phyloP scores from a whole-genome alignment of 2,797 vertebrate species.

The Malacoraja senta region DNA sequence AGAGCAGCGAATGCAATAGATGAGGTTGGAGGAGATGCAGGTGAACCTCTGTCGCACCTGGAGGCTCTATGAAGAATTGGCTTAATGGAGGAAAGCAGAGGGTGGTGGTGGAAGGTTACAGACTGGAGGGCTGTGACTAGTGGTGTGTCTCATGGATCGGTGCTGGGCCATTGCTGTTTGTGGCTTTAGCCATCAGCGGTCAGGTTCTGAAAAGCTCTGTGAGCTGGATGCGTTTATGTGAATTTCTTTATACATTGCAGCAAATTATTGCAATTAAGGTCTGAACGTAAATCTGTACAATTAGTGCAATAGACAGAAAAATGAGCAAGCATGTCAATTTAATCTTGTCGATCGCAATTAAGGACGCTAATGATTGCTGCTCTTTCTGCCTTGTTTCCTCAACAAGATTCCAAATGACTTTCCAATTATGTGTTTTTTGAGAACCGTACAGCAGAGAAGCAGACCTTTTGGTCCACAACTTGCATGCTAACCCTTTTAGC shows the following conservation, averaged over 20 bases:
- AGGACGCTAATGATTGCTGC: not conserved
- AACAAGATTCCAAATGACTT: not conserved
- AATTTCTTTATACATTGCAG: not conserved
- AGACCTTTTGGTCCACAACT: too few species aligned
- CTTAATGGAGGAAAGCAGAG: too few species aligned
- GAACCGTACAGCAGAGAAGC: too few species aligned
- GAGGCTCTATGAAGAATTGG: too few species aligned
- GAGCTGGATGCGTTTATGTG: not conserved
- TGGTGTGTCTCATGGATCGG: too few species aligned
- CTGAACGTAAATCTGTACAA: not conserved
- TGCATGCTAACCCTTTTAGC: too few species aligned
- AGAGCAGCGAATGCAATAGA: too few species aligned
- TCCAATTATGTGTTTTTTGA: not conserved
- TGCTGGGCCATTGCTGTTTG: too few species aligned
- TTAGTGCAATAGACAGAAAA: constrained; percentile 22
- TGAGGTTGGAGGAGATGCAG: too few species aligned
- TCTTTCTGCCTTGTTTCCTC: not conserved
- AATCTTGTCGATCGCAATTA: not conserved
- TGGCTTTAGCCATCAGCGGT: not conserved
- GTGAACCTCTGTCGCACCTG: too few species aligned
- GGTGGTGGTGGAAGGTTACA: too few species aligned
- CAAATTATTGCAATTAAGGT: not conserved
- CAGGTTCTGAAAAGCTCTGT: not conserved
- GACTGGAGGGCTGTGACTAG: too few species aligned
- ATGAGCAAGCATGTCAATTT: not conserved